Conservation (phyloP, 2,888 invertebrate genomes). For the Arctia plantaginis region DNA sequence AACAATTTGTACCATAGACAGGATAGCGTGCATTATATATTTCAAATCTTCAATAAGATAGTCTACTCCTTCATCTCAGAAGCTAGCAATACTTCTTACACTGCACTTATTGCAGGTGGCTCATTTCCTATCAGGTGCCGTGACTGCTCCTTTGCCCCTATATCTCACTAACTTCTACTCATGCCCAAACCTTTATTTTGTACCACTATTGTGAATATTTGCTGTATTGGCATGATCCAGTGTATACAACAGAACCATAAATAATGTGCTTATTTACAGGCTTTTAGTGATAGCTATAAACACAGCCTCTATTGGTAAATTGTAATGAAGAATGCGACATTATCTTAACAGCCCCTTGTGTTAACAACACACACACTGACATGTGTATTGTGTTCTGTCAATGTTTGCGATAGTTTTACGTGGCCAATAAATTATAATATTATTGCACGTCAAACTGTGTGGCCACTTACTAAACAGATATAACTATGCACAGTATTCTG, state of each 20-base stretch:
- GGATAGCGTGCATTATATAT: too few species aligned
- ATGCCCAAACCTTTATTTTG: neutral
- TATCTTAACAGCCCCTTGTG: neutral
- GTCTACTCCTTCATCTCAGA: too few species aligned
- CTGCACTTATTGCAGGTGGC: too few species aligned
- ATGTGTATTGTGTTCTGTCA: neutral
- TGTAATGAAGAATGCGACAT: slow-evolving; percentile 1
- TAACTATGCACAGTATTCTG: slow-evolving; percentile 12
- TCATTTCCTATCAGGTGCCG: too few species aligned
- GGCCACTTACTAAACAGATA: slow-evolving; percentile 13
- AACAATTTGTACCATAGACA: too few species aligned
- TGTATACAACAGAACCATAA: neutral
- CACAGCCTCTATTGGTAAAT: neutral
- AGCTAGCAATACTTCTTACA: too few species aligned
- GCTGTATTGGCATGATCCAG: neutral
- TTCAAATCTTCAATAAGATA: too few species aligned
- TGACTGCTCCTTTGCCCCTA: too few species aligned
- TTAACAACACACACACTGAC: neutral
- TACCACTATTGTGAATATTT: neutral
- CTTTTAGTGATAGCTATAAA: slow-evolving; percentile 6
- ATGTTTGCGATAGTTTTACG: slow-evolving; percentile 18
- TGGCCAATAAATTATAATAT: slow-evolving; percentile 44
- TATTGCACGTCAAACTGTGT: slow-evolving; percentile 36
- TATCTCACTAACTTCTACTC: neutral
- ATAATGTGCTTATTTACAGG: neutral